These are phyloP conservation scores for Sprattus sprattus DNA, from an alignment of 2,113 vertebrate genomes.

Conservation along the genomic window DNA sequence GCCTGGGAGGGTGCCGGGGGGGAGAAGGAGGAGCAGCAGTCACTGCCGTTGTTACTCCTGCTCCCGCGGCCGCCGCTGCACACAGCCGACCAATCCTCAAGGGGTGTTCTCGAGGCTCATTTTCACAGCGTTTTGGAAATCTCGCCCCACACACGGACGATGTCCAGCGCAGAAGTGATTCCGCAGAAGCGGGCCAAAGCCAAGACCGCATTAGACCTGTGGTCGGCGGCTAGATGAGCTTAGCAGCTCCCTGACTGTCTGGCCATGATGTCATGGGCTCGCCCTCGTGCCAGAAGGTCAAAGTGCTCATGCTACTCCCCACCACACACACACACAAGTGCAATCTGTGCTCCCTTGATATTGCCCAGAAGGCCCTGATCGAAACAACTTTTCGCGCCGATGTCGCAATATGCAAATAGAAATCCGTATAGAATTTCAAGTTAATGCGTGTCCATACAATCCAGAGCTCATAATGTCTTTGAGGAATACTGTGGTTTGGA, in stretches of 20 bases:
- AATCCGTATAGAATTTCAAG: slow-evolving; percentile 5
- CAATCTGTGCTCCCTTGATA: neutral
- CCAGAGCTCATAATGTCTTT: neutral
- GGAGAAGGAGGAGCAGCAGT: neutral
- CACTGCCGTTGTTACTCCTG: neutral
- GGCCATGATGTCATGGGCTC: slow-evolving; percentile 14
- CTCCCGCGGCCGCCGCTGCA: neutral
- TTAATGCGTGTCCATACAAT: neutral
- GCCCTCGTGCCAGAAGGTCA: slow-evolving; percentile 14
- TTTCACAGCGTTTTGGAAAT: slow-evolving; percentile 12
- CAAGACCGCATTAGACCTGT: slow-evolving; percentile 9
- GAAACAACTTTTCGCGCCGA: neutral
- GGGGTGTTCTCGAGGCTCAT: neutral
- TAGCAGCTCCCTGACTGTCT: slow-evolving; percentile 14
- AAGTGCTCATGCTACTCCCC: neutral
- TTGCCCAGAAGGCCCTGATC: slow-evolving; percentile 10
- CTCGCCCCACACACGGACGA: neutral
- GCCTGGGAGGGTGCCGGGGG: neutral
- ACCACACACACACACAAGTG: neutral
- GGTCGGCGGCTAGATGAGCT: slow-evolving; percentile 17
- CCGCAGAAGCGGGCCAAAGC: slow-evolving; percentile 18
- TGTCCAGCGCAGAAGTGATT: slow-evolving; percentile 18
- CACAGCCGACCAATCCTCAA: neutral
- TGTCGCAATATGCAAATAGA: neutral
- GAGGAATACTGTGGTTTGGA: slow-evolving; percentile 10